Base-by-base conservation (phyloP, 1,140 invertebrate genomes). In the Charaxes varanes region DNA sequence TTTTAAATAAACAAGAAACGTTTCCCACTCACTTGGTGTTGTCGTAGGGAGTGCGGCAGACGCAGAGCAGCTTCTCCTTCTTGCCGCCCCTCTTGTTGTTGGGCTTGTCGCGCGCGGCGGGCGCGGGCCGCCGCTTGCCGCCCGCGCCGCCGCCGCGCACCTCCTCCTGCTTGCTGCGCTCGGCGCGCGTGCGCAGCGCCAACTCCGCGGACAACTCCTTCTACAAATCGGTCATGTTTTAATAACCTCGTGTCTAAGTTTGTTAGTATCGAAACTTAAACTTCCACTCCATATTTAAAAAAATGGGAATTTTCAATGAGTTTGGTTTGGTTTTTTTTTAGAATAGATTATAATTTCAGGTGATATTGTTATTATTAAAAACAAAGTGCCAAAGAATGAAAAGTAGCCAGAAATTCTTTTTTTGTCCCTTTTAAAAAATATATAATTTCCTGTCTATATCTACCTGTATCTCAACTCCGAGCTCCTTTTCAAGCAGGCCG, bases 31-130 rank as follows among this genome's bases (percentile, higher is more conserved):
- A 94, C 91, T 95, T 96, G 6, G 93, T 93, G 63, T 96, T 93
- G 78, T 99, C 97, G 73, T 98, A 99, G 3, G 96, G 95, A 19
- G 93, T 97, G 64, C 94, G 90, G 73, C 97, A 99, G 11, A 97
- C 85, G 72, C 97, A 99, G 60, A 97, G 94, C 0, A 97, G 83
- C 69, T 96, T 96, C 50, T 94, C 93, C 52, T 92, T 92, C 61
- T 92, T 91, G 24, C 68, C 76, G 17, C 74, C 46, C 42, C 84
- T 81, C 36, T 62, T 71, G 70, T 43, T 38, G 51, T 68, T 40
- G 10, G 26, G 38, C 2, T 34, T 40, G 14, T 34, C 36, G 26
- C 22, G 35, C 12, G 32, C 15, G 2, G 26, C 11, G 28, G 37
- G 27, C 7, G 41, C 40, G 18, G 32, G 19, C 18, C 38, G 40